Evolutionary conservation across 37 sponge, comb jelly and placozoan genomes (phyloP), one percentile per base, ranked within the genome.

Genomic region (Axinella damicornis): DNA sequence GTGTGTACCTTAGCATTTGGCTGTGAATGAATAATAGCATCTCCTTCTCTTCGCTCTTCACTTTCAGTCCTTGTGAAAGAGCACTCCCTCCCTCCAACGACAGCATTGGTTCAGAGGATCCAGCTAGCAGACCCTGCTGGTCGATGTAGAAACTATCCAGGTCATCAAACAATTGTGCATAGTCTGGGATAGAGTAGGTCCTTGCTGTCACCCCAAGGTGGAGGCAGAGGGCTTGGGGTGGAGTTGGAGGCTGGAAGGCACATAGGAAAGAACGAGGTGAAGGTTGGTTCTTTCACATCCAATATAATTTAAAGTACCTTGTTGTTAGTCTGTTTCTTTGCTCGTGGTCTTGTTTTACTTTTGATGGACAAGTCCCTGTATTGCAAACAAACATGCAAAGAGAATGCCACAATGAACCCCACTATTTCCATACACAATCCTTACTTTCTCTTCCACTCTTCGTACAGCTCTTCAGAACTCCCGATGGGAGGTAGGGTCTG

Each of bases 131-230:
- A 9, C 46, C 46, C 4, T 46, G 46, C 9, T 46, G 46, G 74
- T 93, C 92, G 24, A 96, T 88, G 66, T 52, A 63, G 60, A 88
- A 79, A 2, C 19, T 60, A 30, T 82, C 70, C 39, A 83, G 53
- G 71, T 85, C 65, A 24, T 60, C 71, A 60, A 78, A 71, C 22
- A 88, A 52, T 31, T 25, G 35, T 73, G 25, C 64, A 80, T 88
- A 96, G 87, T 96, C 96, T 16, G 89, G 21, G 18, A 93, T 69
- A 60, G 91, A 64, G 71, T 89, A 77, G 58, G 89, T 93, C 39
- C 79, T 56, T 17, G 92, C 96, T 5, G 53, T 90, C 57, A 96
- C 69, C 15, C 92, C 85, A 25, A 96, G 82, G 46, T 85, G 87
- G 2, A 96, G 85, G 41, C 71, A 0, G 11, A 67, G 68, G 24